phyloP scores from a whole-genome alignment of 2,888 invertebrate species.

The Tricholauxania praeusta region DNA sequence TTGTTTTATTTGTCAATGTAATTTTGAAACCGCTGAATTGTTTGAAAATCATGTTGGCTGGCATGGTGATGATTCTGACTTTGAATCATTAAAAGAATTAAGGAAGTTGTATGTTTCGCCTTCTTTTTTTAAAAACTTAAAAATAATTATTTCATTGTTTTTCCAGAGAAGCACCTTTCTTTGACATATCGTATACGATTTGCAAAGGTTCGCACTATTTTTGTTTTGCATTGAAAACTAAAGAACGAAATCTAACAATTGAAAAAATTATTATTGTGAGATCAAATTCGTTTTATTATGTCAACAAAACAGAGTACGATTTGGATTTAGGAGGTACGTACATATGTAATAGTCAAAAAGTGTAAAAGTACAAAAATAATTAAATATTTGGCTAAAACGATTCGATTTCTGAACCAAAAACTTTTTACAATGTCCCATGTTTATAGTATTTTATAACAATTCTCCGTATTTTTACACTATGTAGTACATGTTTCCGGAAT shows the following conservation, averaged over 20 bases:
- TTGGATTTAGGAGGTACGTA: too few relatives aligned
- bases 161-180: conserved; percentile 51
- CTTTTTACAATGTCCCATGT: too few relatives aligned
- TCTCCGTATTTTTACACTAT: too few relatives aligned
- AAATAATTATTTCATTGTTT: background rate
- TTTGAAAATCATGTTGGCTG: conserved; percentile 60
- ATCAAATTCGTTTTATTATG: conserved; percentile 58
- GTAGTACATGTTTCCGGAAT: too few relatives aligned
- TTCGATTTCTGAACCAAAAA: too few relatives aligned
- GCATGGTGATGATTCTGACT: conserved; percentile 63
- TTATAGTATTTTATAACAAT: too few relatives aligned
- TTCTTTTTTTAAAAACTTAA: background rate
- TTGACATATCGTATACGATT: conserved; percentile 56
- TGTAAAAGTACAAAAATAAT: too few relatives aligned
- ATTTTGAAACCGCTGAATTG: conserved; percentile 54
- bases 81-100: conserved; percentile 53
- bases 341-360: too few relatives aligned
- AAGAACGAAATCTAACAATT: conserved; percentile 51
- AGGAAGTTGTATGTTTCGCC: conserved; percentile 51
- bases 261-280: conserved; percentile 63
- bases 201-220: conserved; percentile 62
- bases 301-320: conserved; percentile 48
- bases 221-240: conserved; percentile 58
- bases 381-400: too few relatives aligned
- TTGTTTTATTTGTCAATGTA: conserved; percentile 61